phyloP scores from a whole-genome alignment of 2,888 invertebrate species.

The Corbicula japonica region DNA sequence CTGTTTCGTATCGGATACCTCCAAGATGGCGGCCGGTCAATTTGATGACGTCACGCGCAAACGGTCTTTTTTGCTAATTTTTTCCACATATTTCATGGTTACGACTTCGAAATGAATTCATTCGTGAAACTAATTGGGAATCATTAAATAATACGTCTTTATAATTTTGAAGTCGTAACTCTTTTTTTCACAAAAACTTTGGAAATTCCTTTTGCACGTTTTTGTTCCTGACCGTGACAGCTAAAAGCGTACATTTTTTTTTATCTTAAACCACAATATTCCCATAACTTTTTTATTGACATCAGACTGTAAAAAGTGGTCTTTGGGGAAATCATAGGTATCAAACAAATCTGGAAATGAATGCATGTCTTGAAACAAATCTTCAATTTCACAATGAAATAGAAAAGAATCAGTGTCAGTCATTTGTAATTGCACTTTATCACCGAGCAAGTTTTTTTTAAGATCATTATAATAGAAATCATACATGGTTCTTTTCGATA shows the following conservation, averaged over 20 bases:
- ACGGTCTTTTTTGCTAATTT: slow-evolving; percentile 4
- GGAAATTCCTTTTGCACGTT: slow-evolving; percentile 9
- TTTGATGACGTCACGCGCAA: too few relatives aligned
- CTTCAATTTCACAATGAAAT: slow-evolving; percentile 21
- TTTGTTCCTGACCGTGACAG: neutral
- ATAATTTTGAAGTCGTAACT: slow-evolving; percentile 7
- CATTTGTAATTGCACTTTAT: slow-evolving; percentile 32
- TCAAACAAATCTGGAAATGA: slow-evolving; percentile 41
- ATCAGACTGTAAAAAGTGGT: slow-evolving; percentile 32
- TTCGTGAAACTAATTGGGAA: neutral
- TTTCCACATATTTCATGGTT: slow-evolving; percentile 2
- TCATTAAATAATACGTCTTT: neutral
- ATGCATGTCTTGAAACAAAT: too few relatives aligned
- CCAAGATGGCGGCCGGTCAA: too few relatives aligned
- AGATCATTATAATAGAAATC: slow-evolving; percentile 82
- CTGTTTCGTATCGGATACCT: too few relatives aligned
- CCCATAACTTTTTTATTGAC: slow-evolving; percentile 24
- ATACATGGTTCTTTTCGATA: slow-evolving; percentile 85
- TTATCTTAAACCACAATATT: neutral
- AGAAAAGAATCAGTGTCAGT: slow-evolving; percentile 48
- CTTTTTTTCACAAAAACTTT: slow-evolving; percentile 5
- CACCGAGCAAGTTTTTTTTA: slow-evolving; percentile 72
- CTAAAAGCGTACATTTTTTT: slow-evolving; percentile 8
- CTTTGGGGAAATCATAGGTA: slow-evolving; percentile 28
- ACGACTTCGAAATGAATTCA: slow-evolving; percentile 5